Percentiles rank a stretch among this genome's conserved stretches.
Evolutionary conservation across 2,113 vertebrate genomes (phyloP).

Genomic region (Irena cyanogastra): DNA sequence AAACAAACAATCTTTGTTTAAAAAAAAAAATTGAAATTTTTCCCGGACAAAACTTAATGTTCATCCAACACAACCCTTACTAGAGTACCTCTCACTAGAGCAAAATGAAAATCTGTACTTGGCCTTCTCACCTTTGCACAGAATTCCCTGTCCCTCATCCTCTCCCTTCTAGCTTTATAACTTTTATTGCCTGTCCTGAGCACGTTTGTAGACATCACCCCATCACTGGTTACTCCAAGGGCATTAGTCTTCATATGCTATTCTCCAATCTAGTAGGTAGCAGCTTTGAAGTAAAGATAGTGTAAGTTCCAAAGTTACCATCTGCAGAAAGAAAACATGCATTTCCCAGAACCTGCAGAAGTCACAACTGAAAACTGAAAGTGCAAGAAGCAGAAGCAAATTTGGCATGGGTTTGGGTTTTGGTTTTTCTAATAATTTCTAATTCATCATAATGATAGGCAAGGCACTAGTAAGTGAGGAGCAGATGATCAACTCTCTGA

Average conservation of each 20-base stretch:
- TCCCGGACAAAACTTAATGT: background rate
- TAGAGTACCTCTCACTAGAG: background rate
- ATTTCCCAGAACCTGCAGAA: background rate
- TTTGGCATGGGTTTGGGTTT: background rate
- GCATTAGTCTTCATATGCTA: background rate
- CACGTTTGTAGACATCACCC: background rate
- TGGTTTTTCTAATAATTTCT: background rate
- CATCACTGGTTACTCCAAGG: background rate
- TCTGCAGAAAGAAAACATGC: background rate
- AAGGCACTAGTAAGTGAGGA: background rate
- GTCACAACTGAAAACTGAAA: background rate
- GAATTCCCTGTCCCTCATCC: background rate
- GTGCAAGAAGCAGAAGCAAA: background rate
- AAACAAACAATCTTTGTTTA: background rate
- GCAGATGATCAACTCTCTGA: background rate
- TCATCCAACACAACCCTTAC: background rate
- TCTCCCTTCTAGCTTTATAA: background rate
- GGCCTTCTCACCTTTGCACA: background rate
- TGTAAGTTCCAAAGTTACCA: background rate
- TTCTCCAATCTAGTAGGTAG: background rate
- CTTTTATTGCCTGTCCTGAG: background rate
- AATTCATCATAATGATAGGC: background rate
- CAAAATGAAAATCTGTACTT: background rate
- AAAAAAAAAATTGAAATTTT: background rate
- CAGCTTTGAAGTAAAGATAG: background rate